Conservation (phyloP, 2,888 invertebrate genomes). For the Hipparchia semele region DNA sequence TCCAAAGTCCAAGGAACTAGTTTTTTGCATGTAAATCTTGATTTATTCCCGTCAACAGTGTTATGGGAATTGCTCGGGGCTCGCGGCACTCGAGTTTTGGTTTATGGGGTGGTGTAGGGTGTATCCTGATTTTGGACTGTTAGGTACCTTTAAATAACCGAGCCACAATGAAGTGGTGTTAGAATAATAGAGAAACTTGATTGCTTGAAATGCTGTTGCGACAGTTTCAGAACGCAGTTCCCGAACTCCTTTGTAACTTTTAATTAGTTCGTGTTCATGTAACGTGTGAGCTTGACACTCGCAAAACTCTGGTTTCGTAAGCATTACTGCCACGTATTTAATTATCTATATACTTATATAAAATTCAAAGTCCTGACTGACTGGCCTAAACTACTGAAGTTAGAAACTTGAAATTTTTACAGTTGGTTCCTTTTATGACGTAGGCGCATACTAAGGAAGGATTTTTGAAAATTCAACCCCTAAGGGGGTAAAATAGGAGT, state of each 20-base stretch:
- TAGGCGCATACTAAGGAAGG: too few species aligned
- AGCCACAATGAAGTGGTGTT: constrained; percentile 63
- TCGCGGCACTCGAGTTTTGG: constrained; percentile 30
- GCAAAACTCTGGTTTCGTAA: too few species aligned
- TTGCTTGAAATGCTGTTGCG: constrained; percentile 24
- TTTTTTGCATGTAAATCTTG: constrained; percentile 78
- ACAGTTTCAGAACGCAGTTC: background rate
- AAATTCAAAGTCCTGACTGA: too few species aligned
- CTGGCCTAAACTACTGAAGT: too few species aligned
- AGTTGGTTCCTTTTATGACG: too few species aligned
- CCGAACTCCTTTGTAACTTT: background rate
- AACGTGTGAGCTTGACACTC: too few species aligned
- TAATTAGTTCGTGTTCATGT: too few species aligned
- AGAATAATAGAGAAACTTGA: constrained; percentile 47
- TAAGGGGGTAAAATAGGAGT: too few species aligned
- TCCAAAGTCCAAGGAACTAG: constrained; percentile 64
- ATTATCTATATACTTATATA: too few species aligned
- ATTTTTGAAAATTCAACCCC: too few species aligned
- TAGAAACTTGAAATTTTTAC: too few species aligned
- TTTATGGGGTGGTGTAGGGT: constrained; percentile 35
- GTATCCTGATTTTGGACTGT: constrained; percentile 38
- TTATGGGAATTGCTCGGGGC: constrained; percentile 71
- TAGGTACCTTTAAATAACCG: constrained; percentile 46
- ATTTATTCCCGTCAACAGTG: constrained; percentile 80
- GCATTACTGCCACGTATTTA: too few species aligned